phyloP scores from a whole-genome alignment of 2,888 invertebrate species.

The Pachymerium ferrugineum region DNA sequence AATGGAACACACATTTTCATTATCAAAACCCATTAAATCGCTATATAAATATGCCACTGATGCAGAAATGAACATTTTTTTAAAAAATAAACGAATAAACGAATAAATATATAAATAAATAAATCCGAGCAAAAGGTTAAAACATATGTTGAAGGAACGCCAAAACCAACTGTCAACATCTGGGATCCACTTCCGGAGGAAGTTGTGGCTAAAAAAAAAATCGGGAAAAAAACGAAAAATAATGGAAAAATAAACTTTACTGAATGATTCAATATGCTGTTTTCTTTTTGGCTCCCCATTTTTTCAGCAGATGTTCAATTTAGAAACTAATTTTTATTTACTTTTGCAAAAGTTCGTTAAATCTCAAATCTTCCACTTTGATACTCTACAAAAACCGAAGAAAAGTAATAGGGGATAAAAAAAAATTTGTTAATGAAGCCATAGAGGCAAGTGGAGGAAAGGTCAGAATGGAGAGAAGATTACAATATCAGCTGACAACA shows the following conservation, averaged over 20 bases:
- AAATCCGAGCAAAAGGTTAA: neutral
- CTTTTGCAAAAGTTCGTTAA: neutral
- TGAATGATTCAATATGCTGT: neutral
- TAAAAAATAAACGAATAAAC: too few relatives aligned
- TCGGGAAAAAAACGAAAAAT: neutral
- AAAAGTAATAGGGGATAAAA: too few relatives aligned
- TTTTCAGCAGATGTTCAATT: neutral
- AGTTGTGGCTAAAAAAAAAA: neutral
- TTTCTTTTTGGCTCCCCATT: neutral
- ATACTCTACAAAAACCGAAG: too few relatives aligned
- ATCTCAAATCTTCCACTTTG: neutral
- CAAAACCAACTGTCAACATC: neutral
- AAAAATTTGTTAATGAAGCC: neutral
- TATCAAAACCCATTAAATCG: neutral
- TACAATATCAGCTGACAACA: neutral
- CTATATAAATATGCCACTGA: too few relatives aligned
- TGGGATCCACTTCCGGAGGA: neutral
- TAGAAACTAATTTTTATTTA: neutral
- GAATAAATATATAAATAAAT: too few relatives aligned
- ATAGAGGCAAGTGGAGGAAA: too few relatives aligned
- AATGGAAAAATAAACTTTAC: neutral
- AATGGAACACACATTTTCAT: constrained; percentile 1
- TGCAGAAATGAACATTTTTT: too few relatives aligned
- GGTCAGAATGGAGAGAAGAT: too few relatives aligned
- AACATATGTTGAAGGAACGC: neutral